phyloP scores from a whole-genome alignment of 37 sponge, comb jelly and placozoan species.

The Amphimedon queenslandica region DNA sequence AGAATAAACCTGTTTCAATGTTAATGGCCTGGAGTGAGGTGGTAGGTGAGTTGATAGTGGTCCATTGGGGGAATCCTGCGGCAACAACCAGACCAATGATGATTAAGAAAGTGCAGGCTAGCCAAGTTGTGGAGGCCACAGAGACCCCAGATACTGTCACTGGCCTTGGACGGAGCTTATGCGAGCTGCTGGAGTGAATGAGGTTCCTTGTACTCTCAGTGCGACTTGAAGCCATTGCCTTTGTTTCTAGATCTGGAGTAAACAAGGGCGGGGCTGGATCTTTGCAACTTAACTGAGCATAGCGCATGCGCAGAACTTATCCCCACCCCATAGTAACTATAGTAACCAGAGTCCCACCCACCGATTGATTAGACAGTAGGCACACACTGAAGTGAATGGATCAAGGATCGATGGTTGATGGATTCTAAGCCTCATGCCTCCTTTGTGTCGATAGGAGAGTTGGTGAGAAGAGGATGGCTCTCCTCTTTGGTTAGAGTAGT shows the following conservation, averaged over 20 bases:
- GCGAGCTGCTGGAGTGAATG: neutral
- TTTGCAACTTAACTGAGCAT: no score
- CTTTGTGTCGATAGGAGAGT: no score
- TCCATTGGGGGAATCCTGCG: slow-evolving; percentile 50
- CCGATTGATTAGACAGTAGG: no score
- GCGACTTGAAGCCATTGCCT: neutral
- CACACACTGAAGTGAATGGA: no score
- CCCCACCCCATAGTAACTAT: no score
- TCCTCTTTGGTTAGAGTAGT: no score
- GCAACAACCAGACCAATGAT: slow-evolving; percentile 43
- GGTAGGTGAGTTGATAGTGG: neutral
- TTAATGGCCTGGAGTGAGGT: neutral
- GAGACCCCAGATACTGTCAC: slow-evolving; percentile 64
- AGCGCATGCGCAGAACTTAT: neutral
- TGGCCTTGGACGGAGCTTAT: slow-evolving; percentile 41
- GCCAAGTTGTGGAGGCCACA: slow-evolving; percentile 50
- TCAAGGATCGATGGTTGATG: no score
- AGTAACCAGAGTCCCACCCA: no score
- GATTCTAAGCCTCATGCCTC: no score
- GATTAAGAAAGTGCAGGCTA: slow-evolving; percentile 31
- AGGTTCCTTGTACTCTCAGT: neutral
- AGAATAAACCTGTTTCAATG: slow-evolving; percentile 39
- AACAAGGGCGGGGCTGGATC: slow-evolving; percentile 2
- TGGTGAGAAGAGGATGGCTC: no score
- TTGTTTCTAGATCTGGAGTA: slow-evolving; percentile 1